phyloP scores from a whole-genome alignment of 2,888 invertebrate genomes.

The Machimus rusticus region DNA sequence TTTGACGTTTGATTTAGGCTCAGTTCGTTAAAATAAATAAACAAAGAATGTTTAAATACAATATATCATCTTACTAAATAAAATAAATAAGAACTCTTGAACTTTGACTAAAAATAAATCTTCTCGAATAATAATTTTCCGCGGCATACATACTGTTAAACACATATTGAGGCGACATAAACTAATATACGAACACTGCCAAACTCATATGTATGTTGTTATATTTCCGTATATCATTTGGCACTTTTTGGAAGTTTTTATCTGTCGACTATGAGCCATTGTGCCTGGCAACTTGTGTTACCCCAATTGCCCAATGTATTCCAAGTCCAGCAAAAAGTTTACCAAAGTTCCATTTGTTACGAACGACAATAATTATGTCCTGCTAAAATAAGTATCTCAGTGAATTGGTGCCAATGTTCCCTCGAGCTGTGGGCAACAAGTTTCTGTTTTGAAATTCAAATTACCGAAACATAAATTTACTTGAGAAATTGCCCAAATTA shows the following conservation, averaged over 20 bases:
- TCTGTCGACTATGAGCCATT: neutral
- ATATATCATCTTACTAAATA: too few species aligned
- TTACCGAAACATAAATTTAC: neutral
- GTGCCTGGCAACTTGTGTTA: neutral
- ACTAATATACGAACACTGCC: neutral
- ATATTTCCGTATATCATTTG: neutral
- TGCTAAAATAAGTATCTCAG: neutral
- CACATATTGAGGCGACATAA: neutral
- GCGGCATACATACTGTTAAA: neutral
- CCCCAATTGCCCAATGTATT: neutral
- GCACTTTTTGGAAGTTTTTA: neutral
- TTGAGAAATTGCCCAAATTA: neutral
- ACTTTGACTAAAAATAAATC: too few species aligned
- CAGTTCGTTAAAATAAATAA: too few species aligned
- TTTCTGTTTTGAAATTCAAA: neutral
- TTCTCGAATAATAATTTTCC: neutral
- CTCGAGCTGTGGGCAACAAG: neutral
- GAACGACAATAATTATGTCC: neutral
- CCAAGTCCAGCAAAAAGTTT: neutral
- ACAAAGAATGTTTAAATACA: too few species aligned
- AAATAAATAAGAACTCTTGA: too few species aligned
- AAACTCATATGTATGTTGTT: neutral
- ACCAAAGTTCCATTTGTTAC: neutral
- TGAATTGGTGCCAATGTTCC: neutral
- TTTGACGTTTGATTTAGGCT: too few species aligned